Evolutionary conservation across 2,888 invertebrate genomes (phyloP), one percentile per base, ranked within the genome.

Genomic region (Pristionchus maxplancki): DNA sequence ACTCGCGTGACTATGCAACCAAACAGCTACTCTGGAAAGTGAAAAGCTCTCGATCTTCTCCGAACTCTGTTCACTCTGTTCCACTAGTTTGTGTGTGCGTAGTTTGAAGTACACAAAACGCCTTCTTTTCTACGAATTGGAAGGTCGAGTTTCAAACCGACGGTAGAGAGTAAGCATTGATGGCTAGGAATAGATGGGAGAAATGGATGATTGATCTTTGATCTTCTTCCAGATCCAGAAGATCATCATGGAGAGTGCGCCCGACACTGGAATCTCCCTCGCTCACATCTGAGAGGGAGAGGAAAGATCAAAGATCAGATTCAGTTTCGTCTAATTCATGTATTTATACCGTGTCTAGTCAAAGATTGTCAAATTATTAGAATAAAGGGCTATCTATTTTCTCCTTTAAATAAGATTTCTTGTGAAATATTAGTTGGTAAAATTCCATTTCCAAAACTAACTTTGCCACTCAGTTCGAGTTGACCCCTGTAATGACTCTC

Each of bases 241-340:
- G 90, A 95, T 97, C 8, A 96, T 97, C 53, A 96, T 95, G 93
- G 94, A 94, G 24, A 95, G 95, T 71, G 95, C 96, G 88, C 95
- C 96, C 40, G 95, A 95, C 91, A 95, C 96, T 53, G 96, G 96
- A 78, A 95, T 96, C 15, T 24, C 74, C 31, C 86, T 83, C 87
- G 74, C 85, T 44, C 40, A 82, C 15, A 87, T 87, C 37, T 87
- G n/a, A 87, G 44, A 37, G 48, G 44, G n/a, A 20, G n/a, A 37
- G 9, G 40, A n/a, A 74, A 50, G 31, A 81, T 81, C 81, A 81
- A 28, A 74, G 40, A 74, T 74, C 74, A 74, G 37, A 74, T 40
- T 37, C 74, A 74, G 20, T 4, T 74, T 74, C 9, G 74, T 74
- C 40, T 28, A 28, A 37, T 40, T 74, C 8, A 9, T 67, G 64